Evolutionary conservation across 2,113 vertebrate genomes (phyloP).

Genomic region (Pelvicachromis taeniatus): DNA sequence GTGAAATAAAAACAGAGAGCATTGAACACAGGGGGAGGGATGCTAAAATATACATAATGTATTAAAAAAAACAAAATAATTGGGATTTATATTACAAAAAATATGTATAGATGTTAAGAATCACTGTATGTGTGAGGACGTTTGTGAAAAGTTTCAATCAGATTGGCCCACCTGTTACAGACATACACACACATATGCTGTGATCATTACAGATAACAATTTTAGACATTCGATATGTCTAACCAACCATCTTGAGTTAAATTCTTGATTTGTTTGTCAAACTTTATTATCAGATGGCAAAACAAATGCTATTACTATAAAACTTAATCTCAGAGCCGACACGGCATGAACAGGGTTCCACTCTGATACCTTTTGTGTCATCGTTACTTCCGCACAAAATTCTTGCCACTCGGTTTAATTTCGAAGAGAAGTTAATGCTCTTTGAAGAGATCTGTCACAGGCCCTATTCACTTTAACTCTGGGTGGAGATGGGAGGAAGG

Average conservation of each 20-base stretch:
- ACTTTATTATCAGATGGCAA: not conserved
- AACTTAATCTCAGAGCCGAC: not conserved
- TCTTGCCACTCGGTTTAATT: constrained; percentile 46
- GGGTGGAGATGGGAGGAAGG: constrained; percentile 12
- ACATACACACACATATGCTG: not conserved
- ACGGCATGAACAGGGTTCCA: not conserved
- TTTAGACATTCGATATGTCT: not conserved
- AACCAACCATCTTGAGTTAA: rapidly evolving
- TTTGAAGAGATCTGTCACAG: constrained; percentile 48
- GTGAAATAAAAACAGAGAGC: not conserved
- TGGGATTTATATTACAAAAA: not conserved
- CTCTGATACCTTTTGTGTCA: constrained; percentile 15
- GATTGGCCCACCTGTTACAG: not conserved
- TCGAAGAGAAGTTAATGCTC: constrained; percentile 59
- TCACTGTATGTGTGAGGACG: not conserved
- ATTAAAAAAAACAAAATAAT: not conserved
- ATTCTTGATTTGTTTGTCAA: not conserved
- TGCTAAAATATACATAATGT: not conserved
- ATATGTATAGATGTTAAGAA: not conserved
- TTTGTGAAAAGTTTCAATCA: not conserved
- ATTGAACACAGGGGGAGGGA: not conserved
- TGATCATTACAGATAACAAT: not conserved
- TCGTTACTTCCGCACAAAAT: constrained; percentile 17
- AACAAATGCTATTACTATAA: not conserved
- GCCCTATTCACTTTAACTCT: constrained; percentile 38